Base-by-base conservation (phyloP, 92 coral and sea anemone genomes). In the Palythoa caribaeorum region DNA sequence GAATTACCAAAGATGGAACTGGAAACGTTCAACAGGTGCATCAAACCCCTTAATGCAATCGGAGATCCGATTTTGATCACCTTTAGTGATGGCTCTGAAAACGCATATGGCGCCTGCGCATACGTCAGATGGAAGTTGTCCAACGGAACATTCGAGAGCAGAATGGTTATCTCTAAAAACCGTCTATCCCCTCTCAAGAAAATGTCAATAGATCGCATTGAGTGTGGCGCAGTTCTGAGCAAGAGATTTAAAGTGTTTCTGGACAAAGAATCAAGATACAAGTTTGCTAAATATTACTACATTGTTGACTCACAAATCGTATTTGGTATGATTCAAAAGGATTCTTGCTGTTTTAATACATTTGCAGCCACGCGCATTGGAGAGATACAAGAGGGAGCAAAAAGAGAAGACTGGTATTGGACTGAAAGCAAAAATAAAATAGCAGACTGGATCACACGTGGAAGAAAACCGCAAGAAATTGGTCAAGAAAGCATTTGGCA, bases 351-450 rank as follows among this genome's bases (percentile, higher is more conserved):
- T 53, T 53, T 53, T 53, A 53, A 53, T 53, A 0, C 59, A 9
- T 53, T 53, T 53, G 59, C 59, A 53, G 90, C 91, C 14, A 79
- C 87, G 2, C 77, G 90, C 6, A 59, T 85, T 36, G 90, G n/a
- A n/a, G n/a, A n/a, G n/a, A n/a, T n/a, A n/a, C n/a, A n/a, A n/a
- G n/a, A n/a, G n/a, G n/a, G n/a, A n/a, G n/a, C n/a, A n/a, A n/a
- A n/a, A n/a, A n/a, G n/a, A n/a, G n/a, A n/a, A n/a, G n/a, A 90
- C 40, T 87, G 90, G 93, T 83, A 83, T 20, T 92, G 91, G 91
- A 39, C 78, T 12, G 88, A 78, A 38, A 87, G 95, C 16, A 50
- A 84, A n/a, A 63, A 70, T 16, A 88, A 78, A 50, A 88, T 52
- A 52, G 57, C 57, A 52, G 57, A 53, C 59, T 53, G 59, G 59